Conservation (phyloP, 92 coral and sea anemone species). For the Diadumene lineata region DNA sequence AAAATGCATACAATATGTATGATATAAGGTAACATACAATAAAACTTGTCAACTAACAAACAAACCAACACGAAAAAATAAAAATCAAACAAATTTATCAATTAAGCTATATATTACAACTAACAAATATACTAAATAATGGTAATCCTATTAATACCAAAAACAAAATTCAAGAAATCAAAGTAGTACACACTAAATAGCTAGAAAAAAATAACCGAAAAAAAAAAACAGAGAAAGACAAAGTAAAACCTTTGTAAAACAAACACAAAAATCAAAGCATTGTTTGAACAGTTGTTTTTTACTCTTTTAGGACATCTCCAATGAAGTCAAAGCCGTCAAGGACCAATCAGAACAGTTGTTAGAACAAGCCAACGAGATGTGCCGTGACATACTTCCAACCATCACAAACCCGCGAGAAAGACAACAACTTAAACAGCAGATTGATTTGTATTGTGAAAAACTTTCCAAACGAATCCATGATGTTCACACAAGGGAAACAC, state of each 20-base stretch:
- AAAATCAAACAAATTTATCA: neutral
- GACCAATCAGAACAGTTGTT: slow-evolving; percentile 34
- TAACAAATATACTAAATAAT: no score
- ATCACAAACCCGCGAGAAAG: slow-evolving; percentile 32
- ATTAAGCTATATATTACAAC: no score
- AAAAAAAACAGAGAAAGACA: no score
- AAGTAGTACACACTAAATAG: no score
- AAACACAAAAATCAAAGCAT: no score
- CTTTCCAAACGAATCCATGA: slow-evolving; percentile 50
- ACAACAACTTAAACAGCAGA: slow-evolving; percentile 39
- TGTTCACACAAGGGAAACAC: slow-evolving; percentile 69
- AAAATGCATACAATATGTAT: neutral
- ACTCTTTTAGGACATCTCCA: slow-evolving; percentile 47
- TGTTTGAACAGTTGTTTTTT: neutral
- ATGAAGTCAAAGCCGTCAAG: slow-evolving; percentile 38
- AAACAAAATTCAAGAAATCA: no score
- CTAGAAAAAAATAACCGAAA: no score
- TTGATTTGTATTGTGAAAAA: slow-evolving; percentile 24
- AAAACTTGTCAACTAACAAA: neutral
- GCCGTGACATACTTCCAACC: neutral
- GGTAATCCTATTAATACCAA: no score
- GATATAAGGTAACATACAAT: neutral
- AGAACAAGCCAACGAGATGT: slow-evolving; percentile 11
- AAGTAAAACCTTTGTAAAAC: no score
- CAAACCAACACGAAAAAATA: neutral